phyloP scores from a whole-genome alignment of 2,113 vertebrate genomes.

The Tachuris rubrigastra region DNA sequence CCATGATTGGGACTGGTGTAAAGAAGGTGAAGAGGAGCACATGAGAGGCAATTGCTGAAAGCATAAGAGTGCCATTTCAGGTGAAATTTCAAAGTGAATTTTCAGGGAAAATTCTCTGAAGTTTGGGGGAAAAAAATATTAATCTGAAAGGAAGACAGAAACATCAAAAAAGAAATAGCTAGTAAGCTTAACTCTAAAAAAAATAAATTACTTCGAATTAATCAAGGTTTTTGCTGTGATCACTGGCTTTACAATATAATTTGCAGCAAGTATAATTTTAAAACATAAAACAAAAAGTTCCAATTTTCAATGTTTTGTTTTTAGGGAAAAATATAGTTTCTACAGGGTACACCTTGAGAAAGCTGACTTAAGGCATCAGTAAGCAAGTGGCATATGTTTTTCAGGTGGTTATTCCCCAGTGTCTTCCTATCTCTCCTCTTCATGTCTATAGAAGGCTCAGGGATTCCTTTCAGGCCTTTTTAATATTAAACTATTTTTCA shows the following conservation, averaged over 20 bases:
- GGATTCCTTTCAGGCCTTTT: background rate
- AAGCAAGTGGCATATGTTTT: background rate
- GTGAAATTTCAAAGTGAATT: background rate
- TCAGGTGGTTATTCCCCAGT: background rate
- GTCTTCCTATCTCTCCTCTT: background rate
- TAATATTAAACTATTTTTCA: background rate
- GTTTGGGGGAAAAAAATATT: background rate
- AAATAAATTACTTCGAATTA: background rate
- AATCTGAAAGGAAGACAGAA: background rate
- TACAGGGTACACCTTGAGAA: background rate
- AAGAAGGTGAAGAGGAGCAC: background rate
- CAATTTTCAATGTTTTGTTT: background rate
- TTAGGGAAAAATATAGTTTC: background rate
- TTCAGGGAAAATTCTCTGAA: background rate
- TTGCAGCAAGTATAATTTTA: background rate
- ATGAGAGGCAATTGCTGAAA: background rate
- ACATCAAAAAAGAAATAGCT: background rate
- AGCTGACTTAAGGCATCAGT: background rate
- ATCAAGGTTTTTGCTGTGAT: background rate
- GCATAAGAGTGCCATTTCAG: background rate
- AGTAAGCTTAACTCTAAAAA: background rate
- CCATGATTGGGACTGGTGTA: background rate
- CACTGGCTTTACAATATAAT: background rate
- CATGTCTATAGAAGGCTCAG: background rate
- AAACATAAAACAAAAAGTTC: background rate